Conservation (phyloP, 2,113 vertebrate genomes). For the Nymphicus hollandicus region DNA sequence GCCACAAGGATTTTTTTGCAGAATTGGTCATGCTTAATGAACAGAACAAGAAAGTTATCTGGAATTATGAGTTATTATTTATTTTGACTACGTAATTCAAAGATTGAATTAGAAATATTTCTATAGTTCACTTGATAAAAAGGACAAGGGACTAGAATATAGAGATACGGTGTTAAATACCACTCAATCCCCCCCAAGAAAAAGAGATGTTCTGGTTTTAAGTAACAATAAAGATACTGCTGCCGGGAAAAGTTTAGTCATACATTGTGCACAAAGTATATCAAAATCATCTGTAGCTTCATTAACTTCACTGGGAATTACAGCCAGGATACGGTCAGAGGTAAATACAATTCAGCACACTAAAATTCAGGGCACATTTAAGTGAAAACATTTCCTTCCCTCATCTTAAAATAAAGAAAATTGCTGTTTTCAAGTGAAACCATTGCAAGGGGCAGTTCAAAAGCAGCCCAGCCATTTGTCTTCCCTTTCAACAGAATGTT, state of each 20-base stretch:
- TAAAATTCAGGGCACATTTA: conserved; percentile 5
- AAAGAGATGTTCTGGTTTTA: background rate
- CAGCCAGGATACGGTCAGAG: conserved; percentile 14
- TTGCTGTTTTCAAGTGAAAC: background rate
- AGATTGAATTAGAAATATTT: conserved; percentile 15
- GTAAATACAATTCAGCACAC: conserved; percentile 14
- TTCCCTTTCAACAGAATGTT: background rate
- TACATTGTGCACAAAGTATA: background rate
- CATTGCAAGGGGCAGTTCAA: background rate
- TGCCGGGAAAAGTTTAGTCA: conserved; percentile 15
- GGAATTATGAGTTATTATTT: background rate
- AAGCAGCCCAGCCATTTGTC: background rate
- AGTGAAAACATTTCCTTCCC: background rate
- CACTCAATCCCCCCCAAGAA: background rate
- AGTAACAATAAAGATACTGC: background rate
- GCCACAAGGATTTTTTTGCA: conserved; percentile 7
- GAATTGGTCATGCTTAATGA: background rate
- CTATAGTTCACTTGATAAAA: background rate
- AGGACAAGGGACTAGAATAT: background rate
- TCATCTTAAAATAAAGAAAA: background rate
- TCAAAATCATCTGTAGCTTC: conserved; percentile 43
- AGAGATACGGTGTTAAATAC: background rate
- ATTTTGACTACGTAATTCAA: conserved; percentile 8
- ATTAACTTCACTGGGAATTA: conserved; percentile 26
- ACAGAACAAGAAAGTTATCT: conserved; percentile 12